phyloP scores from a whole-genome alignment of 2,113 vertebrate species.

The Prunella himalayana region DNA sequence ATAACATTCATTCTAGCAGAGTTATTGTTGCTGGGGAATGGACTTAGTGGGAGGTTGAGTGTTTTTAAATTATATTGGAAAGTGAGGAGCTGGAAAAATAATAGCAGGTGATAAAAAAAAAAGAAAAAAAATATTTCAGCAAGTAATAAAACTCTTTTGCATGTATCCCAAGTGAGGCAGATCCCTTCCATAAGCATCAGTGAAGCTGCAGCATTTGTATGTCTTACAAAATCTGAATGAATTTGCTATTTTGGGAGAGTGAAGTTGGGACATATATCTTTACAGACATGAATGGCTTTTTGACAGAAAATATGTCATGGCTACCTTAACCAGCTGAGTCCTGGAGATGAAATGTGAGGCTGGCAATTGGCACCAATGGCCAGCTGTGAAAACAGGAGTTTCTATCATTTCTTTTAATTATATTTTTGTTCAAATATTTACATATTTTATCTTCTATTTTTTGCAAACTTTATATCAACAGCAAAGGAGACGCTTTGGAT shows the following conservation, averaged over 20 bases:
- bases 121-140: not conserved
- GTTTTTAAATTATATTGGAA: not conserved
- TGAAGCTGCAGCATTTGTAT: not conserved
- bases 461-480: constrained; percentile 28
- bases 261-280: not conserved
- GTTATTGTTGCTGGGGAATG: not conserved
- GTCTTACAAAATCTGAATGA: not conserved
- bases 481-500: not conserved
- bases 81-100: not conserved
- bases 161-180: not conserved
- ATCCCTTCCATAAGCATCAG: not conserved
- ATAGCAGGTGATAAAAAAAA: not conserved
- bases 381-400: constrained; percentile 77
- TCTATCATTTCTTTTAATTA: constrained; percentile 70
- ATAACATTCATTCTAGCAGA: not conserved
- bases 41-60: not conserved
- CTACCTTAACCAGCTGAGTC: not conserved
- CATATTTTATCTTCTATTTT: constrained; percentile 74
- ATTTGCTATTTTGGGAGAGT: not conserved
- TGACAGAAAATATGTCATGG: not conserved
- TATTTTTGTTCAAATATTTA: constrained; percentile 73
- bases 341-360: constrained; percentile 52
- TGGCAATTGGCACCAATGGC: constrained; percentile 66
- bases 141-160: not conserved
- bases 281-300: not conserved